Conservation (phyloP, 2,113 vertebrate species). For the Cephalopterus ornatus region DNA sequence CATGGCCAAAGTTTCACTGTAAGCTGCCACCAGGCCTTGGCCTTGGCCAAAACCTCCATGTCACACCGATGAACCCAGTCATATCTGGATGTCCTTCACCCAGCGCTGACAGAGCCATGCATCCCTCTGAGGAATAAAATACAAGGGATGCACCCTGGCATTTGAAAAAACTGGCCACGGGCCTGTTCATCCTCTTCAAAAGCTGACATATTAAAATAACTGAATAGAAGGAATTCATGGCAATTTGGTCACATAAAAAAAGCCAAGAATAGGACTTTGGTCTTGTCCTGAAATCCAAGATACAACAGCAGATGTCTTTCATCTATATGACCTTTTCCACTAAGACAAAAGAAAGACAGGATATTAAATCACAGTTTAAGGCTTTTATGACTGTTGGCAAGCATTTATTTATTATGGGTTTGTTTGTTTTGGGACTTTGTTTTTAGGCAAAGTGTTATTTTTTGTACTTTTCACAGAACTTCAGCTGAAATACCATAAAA, state of each 20-base stretch:
- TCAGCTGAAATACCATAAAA: conserved; percentile 28
- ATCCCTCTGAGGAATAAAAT: not conserved
- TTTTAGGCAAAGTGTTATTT: conserved; percentile 48
- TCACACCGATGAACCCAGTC: rapidly evolving
- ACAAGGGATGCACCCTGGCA: not conserved
- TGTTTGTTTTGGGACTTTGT: conserved; percentile 41
- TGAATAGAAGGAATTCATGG: conserved; percentile 1
- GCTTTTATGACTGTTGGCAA: conserved; percentile 55
- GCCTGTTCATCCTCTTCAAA: not conserved
- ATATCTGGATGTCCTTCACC: not conserved
- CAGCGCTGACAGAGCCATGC: not conserved
- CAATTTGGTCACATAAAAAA: not conserved
- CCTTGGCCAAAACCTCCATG: not conserved
- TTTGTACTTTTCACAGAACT: conserved; percentile 45
- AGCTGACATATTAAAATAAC: not conserved
- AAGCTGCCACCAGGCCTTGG: not conserved
- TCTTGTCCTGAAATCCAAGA: conserved; percentile 16
- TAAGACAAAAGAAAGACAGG: conserved; percentile 49
- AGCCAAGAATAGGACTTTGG: not conserved
- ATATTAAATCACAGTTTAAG: conserved; percentile 61
- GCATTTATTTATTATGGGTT: conserved; percentile 35
- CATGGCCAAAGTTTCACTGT: not conserved
- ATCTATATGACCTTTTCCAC: conserved; percentile 57
- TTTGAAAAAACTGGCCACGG: not conserved
- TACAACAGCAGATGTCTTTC: conserved; percentile 56